Evolutionary conservation across 2,888 invertebrate species (phyloP), one percentile per base, ranked within the genome.

Genomic region (Harpagoxenus sublaevis): DNA sequence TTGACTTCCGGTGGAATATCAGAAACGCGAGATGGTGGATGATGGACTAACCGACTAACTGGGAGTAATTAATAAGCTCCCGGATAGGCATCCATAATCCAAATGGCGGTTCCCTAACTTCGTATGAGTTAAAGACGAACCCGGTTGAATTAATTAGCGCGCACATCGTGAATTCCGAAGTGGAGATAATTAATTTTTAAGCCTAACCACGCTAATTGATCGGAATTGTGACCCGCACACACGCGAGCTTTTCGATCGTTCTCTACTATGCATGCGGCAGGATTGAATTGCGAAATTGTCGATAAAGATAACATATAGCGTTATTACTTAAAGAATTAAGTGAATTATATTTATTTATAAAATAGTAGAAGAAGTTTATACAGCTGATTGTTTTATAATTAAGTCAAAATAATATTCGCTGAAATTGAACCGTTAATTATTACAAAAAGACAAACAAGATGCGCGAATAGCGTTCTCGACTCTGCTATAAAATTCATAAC

Each of bases 151-250:
- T 92, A 91, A 91, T 92, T 87, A 90, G 78, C 70, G 75, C 83
- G 63, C 42, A 70, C 84, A 66, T 83, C 71, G 77, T 84, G 85
- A 79, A 85, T 75, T 68, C 71, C 66, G 78, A 82, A 86, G 82
- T 82, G 68, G 75, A 85, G 88, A 89, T 92, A 92, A 92, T 92
- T 92, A 92, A 91, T 92, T 91, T 90, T 89, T 91, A 90, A 90
- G 90, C 89, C 89, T 91, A 91, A 90, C 90, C 81, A 90, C 87
- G 87, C 89, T 91, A 92, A 92, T 91, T 91, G 89, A 91, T 89
- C 89, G 85, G 82, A 78, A 84, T 85, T 85, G 85, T 65, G 48
- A 28, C 28, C 28, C 39, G 28, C 75, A 23, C 55, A 39, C 55
- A 55, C 28, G 23, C 65, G 31, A 81, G 28, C 28, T 60, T 66